phyloP scores from a whole-genome alignment of 2,797 vertebrate species.

The Anabacerthia variegaticeps region DNA sequence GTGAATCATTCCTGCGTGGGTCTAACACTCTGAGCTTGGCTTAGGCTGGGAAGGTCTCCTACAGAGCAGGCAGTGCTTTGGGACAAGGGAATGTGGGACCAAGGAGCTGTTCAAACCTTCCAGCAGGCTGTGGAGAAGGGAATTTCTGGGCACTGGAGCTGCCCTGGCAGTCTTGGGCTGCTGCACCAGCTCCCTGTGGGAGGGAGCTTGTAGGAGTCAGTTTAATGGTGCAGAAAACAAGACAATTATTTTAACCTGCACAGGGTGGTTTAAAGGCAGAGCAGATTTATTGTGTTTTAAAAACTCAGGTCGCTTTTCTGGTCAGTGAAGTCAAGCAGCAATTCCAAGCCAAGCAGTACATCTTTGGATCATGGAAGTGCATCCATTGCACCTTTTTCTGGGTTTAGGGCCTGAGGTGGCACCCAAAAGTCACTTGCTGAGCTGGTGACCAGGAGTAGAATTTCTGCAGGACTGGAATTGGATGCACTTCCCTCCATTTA shows the following conservation, averaged over 20 bases:
- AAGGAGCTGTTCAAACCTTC: not conserved
- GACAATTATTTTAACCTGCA: not conserved
- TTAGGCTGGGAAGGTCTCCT: not conserved
- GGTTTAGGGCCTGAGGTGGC: not conserved
- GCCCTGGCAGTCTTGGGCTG: not conserved
- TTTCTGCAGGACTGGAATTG: not conserved
- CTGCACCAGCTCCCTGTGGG: not conserved
- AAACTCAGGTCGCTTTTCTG: not conserved
- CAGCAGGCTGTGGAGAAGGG: not conserved
- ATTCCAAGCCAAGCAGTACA: not conserved
- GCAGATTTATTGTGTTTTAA: not conserved
- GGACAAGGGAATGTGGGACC: not conserved
- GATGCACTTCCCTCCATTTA: not conserved
- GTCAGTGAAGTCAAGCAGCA: not conserved
- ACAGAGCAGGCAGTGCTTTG: not conserved
- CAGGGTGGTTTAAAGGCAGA: not conserved
- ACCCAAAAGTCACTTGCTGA: not conserved
- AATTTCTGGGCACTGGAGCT: not conserved
- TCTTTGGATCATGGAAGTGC: not conserved
- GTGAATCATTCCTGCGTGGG: slow-evolving; percentile 7
- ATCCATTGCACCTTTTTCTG: not conserved
- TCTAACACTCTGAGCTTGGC: not conserved
- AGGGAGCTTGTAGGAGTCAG: not conserved
- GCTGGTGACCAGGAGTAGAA: not conserved
- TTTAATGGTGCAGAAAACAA: slow-evolving; percentile 1